Conservation (phyloP, 2,888 invertebrate species). For the Osedax frankpressi region DNA sequence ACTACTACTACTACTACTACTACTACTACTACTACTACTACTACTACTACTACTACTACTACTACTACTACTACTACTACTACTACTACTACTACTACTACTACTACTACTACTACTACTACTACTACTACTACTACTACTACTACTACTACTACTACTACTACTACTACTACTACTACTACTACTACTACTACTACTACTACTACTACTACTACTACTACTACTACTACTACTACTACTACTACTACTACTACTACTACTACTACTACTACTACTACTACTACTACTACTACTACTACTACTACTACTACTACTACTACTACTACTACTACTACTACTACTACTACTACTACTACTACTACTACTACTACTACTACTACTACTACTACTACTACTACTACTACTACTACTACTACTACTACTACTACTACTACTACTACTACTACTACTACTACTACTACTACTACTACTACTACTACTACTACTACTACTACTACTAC, state of each 20-base stretch:
- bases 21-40: too few relatives aligned
- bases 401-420: not conserved
- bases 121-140: constrained; percentile 3
- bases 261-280: not conserved
- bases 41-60: not conserved
- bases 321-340: not conserved
- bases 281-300: not conserved
- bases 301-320: not conserved
- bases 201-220: not conserved
- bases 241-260: not conserved
- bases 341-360: not conserved
- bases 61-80: not conserved
- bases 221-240: not conserved
- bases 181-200: not conserved
- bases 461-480: not conserved
- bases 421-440: not conserved
- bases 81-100: constrained; percentile 2
- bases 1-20: too few relatives aligned
- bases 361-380: not conserved
- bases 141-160: constrained; percentile 9
- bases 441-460: not conserved
- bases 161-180: not conserved
- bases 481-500: not conserved
- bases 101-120: constrained; percentile 6
- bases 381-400: not conserved